Percentiles rank a stretch among this genome's conserved stretches.
Conservation (phyloP, 2,113 vertebrate species). For the Cebidichthys violaceus region DNA sequence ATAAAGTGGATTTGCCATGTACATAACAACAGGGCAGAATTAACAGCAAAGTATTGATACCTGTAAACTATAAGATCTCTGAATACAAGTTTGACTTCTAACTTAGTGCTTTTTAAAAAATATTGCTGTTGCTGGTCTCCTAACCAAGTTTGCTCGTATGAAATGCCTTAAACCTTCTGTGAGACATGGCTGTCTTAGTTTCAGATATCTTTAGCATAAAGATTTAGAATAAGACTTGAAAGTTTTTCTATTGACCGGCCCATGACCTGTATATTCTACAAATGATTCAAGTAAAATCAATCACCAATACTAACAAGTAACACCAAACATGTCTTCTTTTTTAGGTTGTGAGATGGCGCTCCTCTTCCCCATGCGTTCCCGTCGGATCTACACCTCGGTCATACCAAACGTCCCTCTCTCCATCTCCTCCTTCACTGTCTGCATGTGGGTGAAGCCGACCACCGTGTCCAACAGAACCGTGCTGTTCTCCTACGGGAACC, state of each 20-base stretch:
- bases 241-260: neutral
- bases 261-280: neutral
- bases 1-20: neutral
- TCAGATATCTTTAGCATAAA: neutral
- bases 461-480: conserved; percentile 89
- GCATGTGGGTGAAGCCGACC: conserved; percentile 92
- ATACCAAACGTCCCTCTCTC: conserved; percentile 81
- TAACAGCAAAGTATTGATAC: neutral
- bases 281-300: neutral
- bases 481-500: conserved; percentile 93
- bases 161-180: neutral
- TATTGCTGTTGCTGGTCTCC: neutral
- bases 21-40: neutral
- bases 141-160: neutral
- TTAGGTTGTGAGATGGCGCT: conserved; percentile 92
- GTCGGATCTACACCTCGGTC: conserved; percentile 89
- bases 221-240: neutral
- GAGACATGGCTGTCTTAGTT: neutral
- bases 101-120: neutral
- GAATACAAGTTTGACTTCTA: neutral
- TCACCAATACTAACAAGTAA: neutral
- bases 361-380: conserved; percentile 95
- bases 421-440: conserved; percentile 87
- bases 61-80: neutral
- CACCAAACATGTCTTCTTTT: conserved; percentile 9